Conservation (phyloP, 35 echinoderm and acorn worm species). For the Ophiothrix spiculata region DNA sequence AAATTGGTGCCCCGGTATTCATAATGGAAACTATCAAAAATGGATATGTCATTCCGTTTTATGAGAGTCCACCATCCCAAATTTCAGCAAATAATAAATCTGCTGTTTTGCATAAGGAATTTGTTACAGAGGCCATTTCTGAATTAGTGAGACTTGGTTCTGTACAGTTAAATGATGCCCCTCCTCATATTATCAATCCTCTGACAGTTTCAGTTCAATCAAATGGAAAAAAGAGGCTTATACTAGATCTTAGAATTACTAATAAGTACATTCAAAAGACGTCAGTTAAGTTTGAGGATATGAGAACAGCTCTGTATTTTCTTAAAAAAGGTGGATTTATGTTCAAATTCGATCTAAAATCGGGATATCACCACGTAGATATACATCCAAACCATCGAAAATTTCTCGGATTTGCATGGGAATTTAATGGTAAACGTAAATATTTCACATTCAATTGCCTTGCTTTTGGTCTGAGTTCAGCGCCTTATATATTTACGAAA, state of each 20-base stretch:
- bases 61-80: not conserved
- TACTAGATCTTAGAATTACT: conserved; percentile 15
- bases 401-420: conserved; percentile 21
- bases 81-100: not conserved
- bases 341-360: conserved; percentile 33
- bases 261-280: not conserved
- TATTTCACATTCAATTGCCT: conserved; percentile 1
- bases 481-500: conserved; percentile 39
- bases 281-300: conserved; percentile 17
- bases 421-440: not conserved
- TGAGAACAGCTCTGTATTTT: not conserved
- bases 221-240: conserved; percentile 36
- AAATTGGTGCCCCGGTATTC: not conserved
- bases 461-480: conserved; percentile 27
- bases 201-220: conserved; percentile 24
- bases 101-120: not conserved
- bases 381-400: conserved; percentile 5
- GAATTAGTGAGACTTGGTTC: not conserved
- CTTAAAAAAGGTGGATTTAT: conserved; percentile 7
- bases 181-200: conserved; percentile 1
- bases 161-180: not conserved
- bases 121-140: not conserved
- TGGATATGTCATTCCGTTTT: not conserved
- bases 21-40: not conserved
- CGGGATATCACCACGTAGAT: conserved; percentile 38